These are phyloP conservation scores for Eupleurogrammus muticus DNA, from an alignment of 2,797 vertebrate species.

Conservation along the genomic window DNA sequence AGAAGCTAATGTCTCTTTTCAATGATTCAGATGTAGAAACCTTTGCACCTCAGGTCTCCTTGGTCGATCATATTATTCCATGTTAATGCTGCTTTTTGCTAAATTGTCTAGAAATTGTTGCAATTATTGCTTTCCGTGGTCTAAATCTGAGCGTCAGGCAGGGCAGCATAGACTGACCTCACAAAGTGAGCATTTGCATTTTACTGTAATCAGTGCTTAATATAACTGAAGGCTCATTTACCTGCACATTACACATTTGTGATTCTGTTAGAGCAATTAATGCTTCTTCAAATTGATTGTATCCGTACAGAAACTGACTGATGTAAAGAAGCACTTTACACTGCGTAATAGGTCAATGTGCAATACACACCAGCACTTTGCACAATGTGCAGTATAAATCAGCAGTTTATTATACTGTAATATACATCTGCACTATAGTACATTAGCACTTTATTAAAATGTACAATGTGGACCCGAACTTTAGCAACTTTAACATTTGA, in stretches of 20 bases:
- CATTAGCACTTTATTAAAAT: too few relatives aligned
- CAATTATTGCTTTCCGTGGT: conserved; percentile 29
- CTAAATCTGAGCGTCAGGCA: conserved; percentile 6
- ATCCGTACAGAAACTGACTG: background rate
- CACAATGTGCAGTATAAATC: too few relatives aligned
- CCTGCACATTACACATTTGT: background rate
- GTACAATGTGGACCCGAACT: too few relatives aligned
- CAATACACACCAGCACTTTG: too few relatives aligned
- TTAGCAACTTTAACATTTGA: too few relatives aligned
- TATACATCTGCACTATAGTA: too few relatives aligned
- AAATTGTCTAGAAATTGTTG: conserved; percentile 24
- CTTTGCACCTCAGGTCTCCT: background rate
- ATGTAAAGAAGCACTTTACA: background rate
- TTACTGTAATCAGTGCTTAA: conserved; percentile 24
- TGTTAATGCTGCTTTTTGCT: conserved; percentile 24
- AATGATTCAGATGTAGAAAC: conserved; percentile 18
- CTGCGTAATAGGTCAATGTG: too few relatives aligned
- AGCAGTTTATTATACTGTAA: too few relatives aligned
- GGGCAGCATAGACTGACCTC: conserved; percentile 6
- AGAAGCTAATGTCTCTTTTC: conserved; percentile 4
- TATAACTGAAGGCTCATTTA: conserved; percentile 16
- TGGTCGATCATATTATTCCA: conserved; percentile 4
- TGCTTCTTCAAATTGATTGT: conserved; percentile 11
- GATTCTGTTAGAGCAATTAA: conserved; percentile 14
- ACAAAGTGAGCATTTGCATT: conserved; percentile 39